phyloP scores from a whole-genome alignment of 2,113 vertebrate species.

The Xenopus borealis region DNA sequence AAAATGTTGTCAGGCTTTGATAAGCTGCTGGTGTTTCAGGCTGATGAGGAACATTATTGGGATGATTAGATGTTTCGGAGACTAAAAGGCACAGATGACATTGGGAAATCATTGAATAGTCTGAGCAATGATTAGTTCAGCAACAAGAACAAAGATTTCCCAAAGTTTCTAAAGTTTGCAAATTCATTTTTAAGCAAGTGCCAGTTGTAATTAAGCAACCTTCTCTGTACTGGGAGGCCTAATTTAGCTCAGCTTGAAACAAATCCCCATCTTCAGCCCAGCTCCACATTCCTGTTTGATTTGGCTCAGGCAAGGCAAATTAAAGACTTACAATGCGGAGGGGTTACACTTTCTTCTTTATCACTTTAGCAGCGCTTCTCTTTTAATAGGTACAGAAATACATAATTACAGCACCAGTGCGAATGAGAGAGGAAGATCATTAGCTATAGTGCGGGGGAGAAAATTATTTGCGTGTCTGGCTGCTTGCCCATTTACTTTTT shows the following conservation, averaged over 20 bases:
- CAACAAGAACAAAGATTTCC: neutral
- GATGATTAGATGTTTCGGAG: too few relatives aligned
- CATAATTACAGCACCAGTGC: constrained; percentile 11
- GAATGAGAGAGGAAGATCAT: constrained; percentile 9
- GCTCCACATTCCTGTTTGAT: constrained; percentile 1
- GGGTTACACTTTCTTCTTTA: neutral
- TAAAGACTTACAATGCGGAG: neutral
- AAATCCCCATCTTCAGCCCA: neutral
- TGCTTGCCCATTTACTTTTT: too few relatives aligned
- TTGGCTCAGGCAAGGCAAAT: neutral
- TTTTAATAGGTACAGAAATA: constrained; percentile 20
- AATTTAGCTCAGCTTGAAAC: neutral
- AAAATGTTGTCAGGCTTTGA: too few relatives aligned
- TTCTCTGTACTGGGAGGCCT: neutral
- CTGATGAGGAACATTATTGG: too few relatives aligned
- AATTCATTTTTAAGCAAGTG: neutral
- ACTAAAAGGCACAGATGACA: neutral
- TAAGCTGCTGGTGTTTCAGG: too few relatives aligned
- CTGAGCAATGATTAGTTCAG: neutral
- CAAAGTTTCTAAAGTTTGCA: neutral
- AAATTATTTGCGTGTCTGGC: too few relatives aligned
- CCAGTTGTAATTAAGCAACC: neutral
- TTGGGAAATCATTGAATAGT: neutral
- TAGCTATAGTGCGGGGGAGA: neutral
- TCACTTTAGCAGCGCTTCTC: neutral